These are phyloP conservation scores for Melanerpes aurifrons DNA, from an alignment of 2,113 vertebrate species.

Conservation along the genomic window DNA sequence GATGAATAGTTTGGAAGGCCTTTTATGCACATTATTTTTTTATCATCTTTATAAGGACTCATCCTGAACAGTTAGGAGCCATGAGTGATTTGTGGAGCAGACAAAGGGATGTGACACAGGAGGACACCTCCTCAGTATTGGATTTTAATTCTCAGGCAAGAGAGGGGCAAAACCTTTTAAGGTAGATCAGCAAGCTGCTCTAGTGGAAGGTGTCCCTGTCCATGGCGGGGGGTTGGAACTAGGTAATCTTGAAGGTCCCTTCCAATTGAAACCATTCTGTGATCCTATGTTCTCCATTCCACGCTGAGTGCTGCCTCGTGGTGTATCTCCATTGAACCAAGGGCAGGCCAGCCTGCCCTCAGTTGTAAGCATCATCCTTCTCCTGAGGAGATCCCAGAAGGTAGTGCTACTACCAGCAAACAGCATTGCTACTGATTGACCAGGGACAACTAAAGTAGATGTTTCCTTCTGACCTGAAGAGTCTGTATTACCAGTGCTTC, in stretches of 20 bases:
- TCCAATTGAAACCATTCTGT: too few species aligned
- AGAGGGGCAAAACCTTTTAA: background rate
- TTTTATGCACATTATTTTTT: background rate
- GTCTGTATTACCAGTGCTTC: slow-evolving; percentile 50
- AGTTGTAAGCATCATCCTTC: slow-evolving; percentile 53
- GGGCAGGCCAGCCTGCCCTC: slow-evolving; percentile 56
- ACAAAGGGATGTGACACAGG: background rate
- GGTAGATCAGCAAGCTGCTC: too few species aligned
- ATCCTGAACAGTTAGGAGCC: background rate
- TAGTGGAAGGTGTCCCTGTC: too few species aligned
- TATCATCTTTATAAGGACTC: too few species aligned
- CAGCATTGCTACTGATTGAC: slow-evolving; percentile 16
- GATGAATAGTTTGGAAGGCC: background rate
- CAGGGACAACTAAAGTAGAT: slow-evolving; percentile 56
- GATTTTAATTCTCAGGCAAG: background rate
- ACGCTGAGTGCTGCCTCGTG: background rate
- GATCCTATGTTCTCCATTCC: background rate
- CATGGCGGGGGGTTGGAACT: too few species aligned
- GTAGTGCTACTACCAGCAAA: too few species aligned
- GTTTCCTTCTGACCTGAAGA: slow-evolving; percentile 65
- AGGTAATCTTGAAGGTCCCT: too few species aligned
- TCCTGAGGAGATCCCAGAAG: slow-evolving; percentile 15
- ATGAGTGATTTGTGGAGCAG: background rate
- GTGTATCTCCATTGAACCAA: background rate
- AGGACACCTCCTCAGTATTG: background rate